Conservation (phyloP, 2,888 invertebrate species). For the Barypeithes pellucidus region DNA sequence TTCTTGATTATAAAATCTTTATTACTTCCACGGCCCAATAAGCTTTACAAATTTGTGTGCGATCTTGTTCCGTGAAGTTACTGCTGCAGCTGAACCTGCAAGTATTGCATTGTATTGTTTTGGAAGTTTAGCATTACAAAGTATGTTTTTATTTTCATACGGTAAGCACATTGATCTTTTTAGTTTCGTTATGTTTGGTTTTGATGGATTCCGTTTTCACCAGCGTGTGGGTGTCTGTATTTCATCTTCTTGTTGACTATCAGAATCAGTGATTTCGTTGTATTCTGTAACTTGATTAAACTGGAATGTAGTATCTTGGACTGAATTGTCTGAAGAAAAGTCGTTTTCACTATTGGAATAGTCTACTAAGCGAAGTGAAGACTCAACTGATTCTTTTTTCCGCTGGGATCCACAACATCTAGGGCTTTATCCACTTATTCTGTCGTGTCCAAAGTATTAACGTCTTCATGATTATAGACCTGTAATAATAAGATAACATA, state of each 20-base stretch:
- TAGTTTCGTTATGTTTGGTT: neutral
- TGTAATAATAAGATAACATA: neutral
- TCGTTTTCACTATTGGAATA: neutral
- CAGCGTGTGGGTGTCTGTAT: neutral
- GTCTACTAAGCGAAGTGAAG: neutral
- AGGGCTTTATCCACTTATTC: neutral
- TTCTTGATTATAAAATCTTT: neutral
- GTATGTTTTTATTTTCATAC: neutral
- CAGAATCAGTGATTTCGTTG: neutral
- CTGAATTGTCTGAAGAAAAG: neutral
- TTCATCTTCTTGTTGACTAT: neutral
- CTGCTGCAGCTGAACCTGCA: neutral
- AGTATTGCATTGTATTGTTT: neutral
- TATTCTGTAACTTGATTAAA: neutral
- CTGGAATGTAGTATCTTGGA: neutral
- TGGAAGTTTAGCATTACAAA: constrained; percentile 5
- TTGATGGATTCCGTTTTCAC: neutral
- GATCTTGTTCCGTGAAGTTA: constrained; percentile 5
- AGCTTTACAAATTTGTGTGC: neutral
- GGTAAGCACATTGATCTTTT: neutral
- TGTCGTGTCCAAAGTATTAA: neutral
- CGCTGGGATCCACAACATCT: neutral
- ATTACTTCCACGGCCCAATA: neutral
- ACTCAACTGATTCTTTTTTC: neutral
- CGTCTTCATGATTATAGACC: neutral